Base-by-base conservation (phyloP, 2,113 vertebrate species). In the Oostethus manadensis region DNA sequence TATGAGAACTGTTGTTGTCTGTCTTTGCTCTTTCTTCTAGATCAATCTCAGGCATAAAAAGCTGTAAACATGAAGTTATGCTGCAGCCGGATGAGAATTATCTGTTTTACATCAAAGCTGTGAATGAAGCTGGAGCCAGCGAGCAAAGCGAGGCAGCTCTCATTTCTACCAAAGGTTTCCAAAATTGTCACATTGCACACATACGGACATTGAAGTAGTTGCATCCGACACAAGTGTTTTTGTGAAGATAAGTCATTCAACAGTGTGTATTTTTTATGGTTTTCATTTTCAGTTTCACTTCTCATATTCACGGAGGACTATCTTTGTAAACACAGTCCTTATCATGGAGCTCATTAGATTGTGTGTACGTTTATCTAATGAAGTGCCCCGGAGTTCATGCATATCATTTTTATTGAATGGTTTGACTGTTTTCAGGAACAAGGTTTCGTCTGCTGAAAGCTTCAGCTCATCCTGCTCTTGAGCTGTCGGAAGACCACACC, bases 101-200 rank as follows among this genome's bases (percentile, higher is more conserved):
- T 76, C 92, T 98, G 78, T 97, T 99, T 86, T 98, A 97, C 38
- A 88, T 98, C 84, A 93, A 91, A 89, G 93, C 96, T 76, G 90
- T 92, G 56, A 98, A 93, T 44, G 40, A 83, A 0, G 93, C 90
- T 45, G 97, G 97, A 63, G 84, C 87, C 76, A 98, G 96, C 17
- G 96, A 98, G 35, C 96, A 96, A 81, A 98, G 95, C 15, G 95
- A 98, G 84, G 95, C 96, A 18, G 92, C 92, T 26, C 93, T 98
- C 18, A 88, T 98, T 84, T 98, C 94, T 62, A 99, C 95, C 20
- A 95, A 92, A 96, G 94, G 97, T 95, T 87, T 65, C 59, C 20
- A 16, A 18, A 40, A 20, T 1, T 17, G 16, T 35, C n/a, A 44
- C 33, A 17, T 21, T 10, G 20, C 20, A 53, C 23, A 38, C 18